Percentiles rank a stretch among this genome's conserved stretches.
Conservation (phyloP, 2,797 vertebrate species). For the Sebastes reedi region DNA sequence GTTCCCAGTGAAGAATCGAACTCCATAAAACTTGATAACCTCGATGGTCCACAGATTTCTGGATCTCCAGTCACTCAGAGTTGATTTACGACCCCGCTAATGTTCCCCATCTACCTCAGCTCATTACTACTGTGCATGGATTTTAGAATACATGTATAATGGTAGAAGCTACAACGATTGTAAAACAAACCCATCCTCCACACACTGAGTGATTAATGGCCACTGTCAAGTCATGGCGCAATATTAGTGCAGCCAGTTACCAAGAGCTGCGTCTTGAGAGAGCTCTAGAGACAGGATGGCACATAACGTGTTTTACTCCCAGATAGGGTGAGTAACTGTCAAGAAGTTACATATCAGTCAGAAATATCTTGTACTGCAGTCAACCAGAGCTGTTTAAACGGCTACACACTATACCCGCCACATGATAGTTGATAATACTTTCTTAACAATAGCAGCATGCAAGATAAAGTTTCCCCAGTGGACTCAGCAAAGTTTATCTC, state of each 20-base stretch:
- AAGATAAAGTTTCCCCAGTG: slow-evolving; percentile 32
- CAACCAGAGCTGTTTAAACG: neutral
- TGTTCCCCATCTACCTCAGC: slow-evolving; percentile 37
- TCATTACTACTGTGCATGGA: slow-evolving; percentile 51
- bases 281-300: slow-evolving; percentile 41
- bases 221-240: slow-evolving; percentile 59
- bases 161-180: slow-evolving; percentile 59
- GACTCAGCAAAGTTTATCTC: slow-evolving; percentile 39
- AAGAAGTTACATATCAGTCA: neutral
- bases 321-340: slow-evolving; percentile 6
- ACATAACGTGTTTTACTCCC: slow-evolving; percentile 29
- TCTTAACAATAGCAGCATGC: slow-evolving; percentile 15
- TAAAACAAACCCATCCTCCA: slow-evolving; percentile 67
- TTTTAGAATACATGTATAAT: slow-evolving; percentile 54
- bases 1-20: neutral
- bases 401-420: neutral
- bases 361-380: neutral
- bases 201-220: slow-evolving; percentile 72
- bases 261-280: slow-evolving; percentile 29
- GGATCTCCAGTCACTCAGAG: slow-evolving; percentile 24
- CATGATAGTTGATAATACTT: slow-evolving; percentile 14
- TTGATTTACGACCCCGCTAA: slow-evolving; percentile 57
- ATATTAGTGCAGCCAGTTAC: slow-evolving; percentile 68
- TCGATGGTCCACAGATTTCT: slow-evolving; percentile 26
- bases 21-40: slow-evolving; percentile 9